Evolutionary conservation across 1,140 invertebrate species (phyloP).

Genomic region (Caenorhabditis brenneri): DNA sequence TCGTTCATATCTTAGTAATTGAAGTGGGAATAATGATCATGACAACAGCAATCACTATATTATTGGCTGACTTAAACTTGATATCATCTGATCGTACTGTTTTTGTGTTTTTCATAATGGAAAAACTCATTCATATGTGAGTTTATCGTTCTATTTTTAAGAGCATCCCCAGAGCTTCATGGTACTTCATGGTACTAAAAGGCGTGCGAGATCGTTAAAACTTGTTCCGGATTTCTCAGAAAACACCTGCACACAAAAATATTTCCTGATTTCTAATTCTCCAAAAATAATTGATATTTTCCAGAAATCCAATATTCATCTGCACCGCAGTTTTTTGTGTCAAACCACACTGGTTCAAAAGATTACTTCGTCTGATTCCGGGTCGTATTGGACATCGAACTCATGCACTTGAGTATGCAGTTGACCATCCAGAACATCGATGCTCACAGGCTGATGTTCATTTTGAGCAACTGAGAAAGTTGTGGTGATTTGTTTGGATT

Average conservation of each 20-base stretch:
- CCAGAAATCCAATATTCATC: constrained; percentile 14
- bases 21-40: background rate
- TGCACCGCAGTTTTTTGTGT: background rate
- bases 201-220: background rate
- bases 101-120: background rate
- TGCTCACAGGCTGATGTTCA: background rate
- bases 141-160: background rate
- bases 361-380: background rate
- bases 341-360: background rate
- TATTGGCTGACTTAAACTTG: background rate
- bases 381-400: background rate
- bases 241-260: background rate
- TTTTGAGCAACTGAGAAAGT: constrained; percentile 21
- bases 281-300: background rate
- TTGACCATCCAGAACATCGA: background rate
- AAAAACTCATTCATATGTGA: background rate
- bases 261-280: background rate
- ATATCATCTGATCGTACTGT: background rate
- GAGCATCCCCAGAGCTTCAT: too few relatives aligned
- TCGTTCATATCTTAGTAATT: background rate
- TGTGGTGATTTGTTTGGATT: background rate
- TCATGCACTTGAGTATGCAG: background rate
- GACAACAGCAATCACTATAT: background rate
- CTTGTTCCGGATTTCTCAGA: background rate
- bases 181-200: too few relatives aligned